A percentile compares a stretch with the other conserved stretches of the same genome.
Evolutionary conservation across 2,113 vertebrate species (phyloP).

Genomic region (Pseudopodoces humilis): DNA sequence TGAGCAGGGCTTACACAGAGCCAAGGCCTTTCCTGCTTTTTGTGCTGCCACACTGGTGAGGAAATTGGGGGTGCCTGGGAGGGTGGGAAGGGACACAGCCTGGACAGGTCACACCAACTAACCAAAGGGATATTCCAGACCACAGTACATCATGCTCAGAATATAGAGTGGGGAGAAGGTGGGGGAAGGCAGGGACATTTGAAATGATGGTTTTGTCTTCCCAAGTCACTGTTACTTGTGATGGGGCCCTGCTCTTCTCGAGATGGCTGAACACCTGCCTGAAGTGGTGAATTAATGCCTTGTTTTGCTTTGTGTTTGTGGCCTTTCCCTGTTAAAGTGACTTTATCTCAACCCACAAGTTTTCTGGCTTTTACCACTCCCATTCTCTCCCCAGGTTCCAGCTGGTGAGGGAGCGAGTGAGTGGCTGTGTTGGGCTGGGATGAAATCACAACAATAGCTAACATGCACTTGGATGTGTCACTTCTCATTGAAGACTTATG

Average conservation of each 20-base stretch:
- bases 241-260: too few species aligned
- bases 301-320: not conserved
- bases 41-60: not conserved
- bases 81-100: accelerated
- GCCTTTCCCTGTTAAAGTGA: not conserved
- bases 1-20: not conserved
- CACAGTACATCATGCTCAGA: accelerated
- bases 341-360: not conserved
- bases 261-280: not conserved
- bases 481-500: not conserved
- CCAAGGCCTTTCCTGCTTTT: not conserved
- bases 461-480: not conserved
- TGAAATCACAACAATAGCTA: not conserved
- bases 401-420: accelerated
- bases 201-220: not conserved
- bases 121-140: not conserved
- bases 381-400: not conserved
- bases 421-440: accelerated
- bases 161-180: not conserved
- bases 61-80: not conserved
- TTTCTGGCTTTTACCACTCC: not conserved
- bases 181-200: not conserved
- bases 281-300: not conserved
- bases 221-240: not conserved
- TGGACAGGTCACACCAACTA: accelerated